These are phyloP conservation scores for Nomada flava DNA, from an alignment of 2,888 invertebrate genomes.

Conservation along the genomic window DNA sequence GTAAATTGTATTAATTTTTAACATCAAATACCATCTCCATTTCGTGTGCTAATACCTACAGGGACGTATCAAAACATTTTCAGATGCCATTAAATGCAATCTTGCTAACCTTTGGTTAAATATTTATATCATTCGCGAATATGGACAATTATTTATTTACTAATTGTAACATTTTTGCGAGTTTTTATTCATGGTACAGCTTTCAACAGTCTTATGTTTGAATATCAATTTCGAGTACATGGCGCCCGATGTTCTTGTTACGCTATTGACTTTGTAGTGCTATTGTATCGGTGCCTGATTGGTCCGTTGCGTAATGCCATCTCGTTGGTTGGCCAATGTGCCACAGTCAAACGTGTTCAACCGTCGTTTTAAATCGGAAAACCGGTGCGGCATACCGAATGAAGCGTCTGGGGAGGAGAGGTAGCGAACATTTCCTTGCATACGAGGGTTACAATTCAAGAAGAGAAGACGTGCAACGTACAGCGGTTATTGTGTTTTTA, in stretches of 20 bases:
- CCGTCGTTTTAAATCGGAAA: constrained; percentile 66
- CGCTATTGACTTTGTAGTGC: constrained; percentile 10
- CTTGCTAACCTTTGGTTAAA: no score
- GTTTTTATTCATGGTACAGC: not conserved
- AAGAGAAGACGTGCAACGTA: constrained; percentile 53
- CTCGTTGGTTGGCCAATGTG: constrained; percentile 44
- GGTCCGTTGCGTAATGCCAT: constrained; percentile 43
- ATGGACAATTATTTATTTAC: constrained; percentile 22
- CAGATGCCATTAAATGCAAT: not conserved
- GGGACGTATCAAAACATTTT: not conserved
- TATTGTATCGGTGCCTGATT: constrained; percentile 48
- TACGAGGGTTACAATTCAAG: constrained; percentile 45
- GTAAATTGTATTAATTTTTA: not conserved
- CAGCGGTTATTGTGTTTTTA: not conserved
- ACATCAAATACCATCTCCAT: not conserved
- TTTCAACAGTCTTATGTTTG: not conserved
- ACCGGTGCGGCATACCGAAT: constrained; percentile 43
- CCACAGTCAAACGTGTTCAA: constrained; percentile 45
- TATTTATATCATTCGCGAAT: not conserved
- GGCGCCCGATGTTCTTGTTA: not conserved
- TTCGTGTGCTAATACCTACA: not conserved
- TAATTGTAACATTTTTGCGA: not conserved
- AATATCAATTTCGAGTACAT: not conserved
- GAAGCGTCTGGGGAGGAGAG: not conserved
- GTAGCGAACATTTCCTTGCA: constrained; percentile 59